Evolutionary conservation across 2,113 vertebrate species (phyloP).

Genomic region (Polypterus bichir): DNA sequence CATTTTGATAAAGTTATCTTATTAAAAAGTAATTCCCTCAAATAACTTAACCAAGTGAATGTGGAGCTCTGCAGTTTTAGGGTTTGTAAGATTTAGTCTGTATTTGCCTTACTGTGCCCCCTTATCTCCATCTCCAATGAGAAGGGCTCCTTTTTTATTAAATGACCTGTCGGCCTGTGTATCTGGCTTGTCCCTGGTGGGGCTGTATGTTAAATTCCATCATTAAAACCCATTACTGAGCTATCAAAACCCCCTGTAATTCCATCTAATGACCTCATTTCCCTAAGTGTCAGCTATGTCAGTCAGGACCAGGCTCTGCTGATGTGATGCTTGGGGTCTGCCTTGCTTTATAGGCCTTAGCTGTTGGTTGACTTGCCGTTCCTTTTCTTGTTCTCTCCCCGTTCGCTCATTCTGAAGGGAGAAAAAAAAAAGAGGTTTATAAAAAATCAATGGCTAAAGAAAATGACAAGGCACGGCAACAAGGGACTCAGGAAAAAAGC

Average conservation of each 20-base stretch:
- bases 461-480: slow-evolving; percentile 64
- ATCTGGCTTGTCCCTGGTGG: slow-evolving; percentile 60
- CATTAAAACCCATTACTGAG: slow-evolving; percentile 69
- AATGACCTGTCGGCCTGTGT: slow-evolving; percentile 52
- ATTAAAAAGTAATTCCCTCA: too few relatives aligned
- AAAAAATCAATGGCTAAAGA: slow-evolving; percentile 57
- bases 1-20: too few relatives aligned
- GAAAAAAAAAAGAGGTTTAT: slow-evolving; percentile 33
- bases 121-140: background rate
- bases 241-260: slow-evolving; percentile 62
- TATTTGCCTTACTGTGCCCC: too few relatives aligned
- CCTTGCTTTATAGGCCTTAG: too few relatives aligned
- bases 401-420: slow-evolving; percentile 7
- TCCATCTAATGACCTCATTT: slow-evolving; percentile 65
- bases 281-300: slow-evolving; percentile 57
- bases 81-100: too few relatives aligned
- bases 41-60: too few relatives aligned
- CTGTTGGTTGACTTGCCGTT: background rate
- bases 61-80: too few relatives aligned
- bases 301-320: slow-evolving; percentile 39
- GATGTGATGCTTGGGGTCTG: slow-evolving; percentile 26
- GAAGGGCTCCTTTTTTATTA: slow-evolving; percentile 25
- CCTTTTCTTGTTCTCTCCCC: background rate
- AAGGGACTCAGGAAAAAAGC: slow-evolving; percentile 50
- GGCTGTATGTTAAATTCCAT: slow-evolving; percentile 56